A percentile compares a stretch with the other conserved stretches of the same genome.
Conservation (phyloP, 2,797 vertebrate species). For the Danio aesculapii region DNA sequence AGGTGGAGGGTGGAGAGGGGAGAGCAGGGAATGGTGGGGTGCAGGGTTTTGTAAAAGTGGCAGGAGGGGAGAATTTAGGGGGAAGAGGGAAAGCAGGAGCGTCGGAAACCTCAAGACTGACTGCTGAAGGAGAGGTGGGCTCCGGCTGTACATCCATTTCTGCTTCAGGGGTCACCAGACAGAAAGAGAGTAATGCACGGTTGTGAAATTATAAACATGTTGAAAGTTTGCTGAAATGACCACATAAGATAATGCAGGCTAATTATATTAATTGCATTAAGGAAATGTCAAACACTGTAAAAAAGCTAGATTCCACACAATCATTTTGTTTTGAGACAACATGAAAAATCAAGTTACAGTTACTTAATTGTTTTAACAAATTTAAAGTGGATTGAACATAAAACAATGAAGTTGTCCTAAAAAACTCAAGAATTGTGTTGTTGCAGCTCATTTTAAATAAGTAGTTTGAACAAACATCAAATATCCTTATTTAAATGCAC, state of each 20-base stretch:
- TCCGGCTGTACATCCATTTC: conserved; percentile 72
- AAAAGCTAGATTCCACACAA: too few relatives aligned
- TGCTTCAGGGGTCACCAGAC: conserved; percentile 75
- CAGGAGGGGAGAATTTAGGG: conserved; percentile 33
- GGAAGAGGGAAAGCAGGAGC: conserved; percentile 30
- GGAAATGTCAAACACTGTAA: neutral
- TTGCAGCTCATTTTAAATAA: too few relatives aligned
- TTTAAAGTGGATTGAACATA: too few relatives aligned
- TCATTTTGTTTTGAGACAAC: too few relatives aligned
- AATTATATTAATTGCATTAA: neutral
- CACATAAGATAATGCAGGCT: conserved; percentile 5
- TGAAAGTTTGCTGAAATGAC: neutral
- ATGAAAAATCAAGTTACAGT: too few relatives aligned
- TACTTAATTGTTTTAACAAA: too few relatives aligned
- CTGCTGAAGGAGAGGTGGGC: conserved; percentile 63
- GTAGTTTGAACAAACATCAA: too few relatives aligned
- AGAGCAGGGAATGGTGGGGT: conserved; percentile 66
- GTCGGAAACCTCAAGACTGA: conserved; percentile 68
- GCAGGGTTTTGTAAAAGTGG: conserved; percentile 61
- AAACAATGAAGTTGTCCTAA: too few relatives aligned
- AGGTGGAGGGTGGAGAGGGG: conserved; percentile 72
- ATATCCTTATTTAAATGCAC: too few relatives aligned
- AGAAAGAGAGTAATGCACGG: conserved; percentile 66
- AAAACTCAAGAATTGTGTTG: too few relatives aligned
- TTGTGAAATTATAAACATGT: conserved; percentile 57